Percentiles rank a stretch among this genome's conserved stretches.
These are phyloP conservation scores for Halisarca cf. caerulea DNA, from an alignment of 37 sponge, comb jelly and placozoan genomes.

Conservation along the genomic window DNA sequence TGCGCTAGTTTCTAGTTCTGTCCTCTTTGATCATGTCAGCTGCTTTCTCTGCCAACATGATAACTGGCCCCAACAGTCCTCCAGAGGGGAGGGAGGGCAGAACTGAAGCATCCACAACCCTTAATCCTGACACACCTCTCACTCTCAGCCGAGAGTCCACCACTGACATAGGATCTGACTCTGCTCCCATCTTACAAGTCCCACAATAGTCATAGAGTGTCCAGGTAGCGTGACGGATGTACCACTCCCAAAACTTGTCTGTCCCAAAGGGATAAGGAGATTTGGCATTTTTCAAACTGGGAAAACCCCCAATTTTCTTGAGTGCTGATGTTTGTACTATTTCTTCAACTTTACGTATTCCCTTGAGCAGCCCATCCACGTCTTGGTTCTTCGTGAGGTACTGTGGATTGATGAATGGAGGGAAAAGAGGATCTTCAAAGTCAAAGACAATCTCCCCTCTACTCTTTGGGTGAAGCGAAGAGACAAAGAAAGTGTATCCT, in stretches of 20 bases:
- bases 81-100: constrained; percentile 77
- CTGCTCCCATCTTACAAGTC: constrained; percentile 83
- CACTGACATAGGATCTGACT: constrained; percentile 60
- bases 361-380: constrained; percentile 53
- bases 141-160: constrained; percentile 73
- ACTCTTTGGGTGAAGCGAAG: constrained; percentile 65
- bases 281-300: constrained; percentile 10
- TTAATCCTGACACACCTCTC: constrained; percentile 59
- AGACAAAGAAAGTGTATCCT: constrained; percentile 25
- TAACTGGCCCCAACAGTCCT: constrained; percentile 67
- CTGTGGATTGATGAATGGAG: constrained; percentile 76
- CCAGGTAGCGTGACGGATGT: constrained; percentile 51
- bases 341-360: constrained; percentile 49
- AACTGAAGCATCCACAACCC: constrained; percentile 89
- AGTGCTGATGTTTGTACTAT: constrained; percentile 51
- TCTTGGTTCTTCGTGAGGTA: constrained; percentile 66
- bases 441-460: constrained; percentile 65
- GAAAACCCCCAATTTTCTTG: constrained; percentile 29
- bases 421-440: constrained; percentile 28
- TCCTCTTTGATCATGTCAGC: constrained; percentile 86
- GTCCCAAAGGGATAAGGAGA: constrained; percentile 41
- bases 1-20: neutral
- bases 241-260: constrained; percentile 72
- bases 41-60: constrained; percentile 91
- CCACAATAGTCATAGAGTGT: constrained; percentile 71